Percentiles rank a stretch among this genome's conserved stretches.
These are phyloP conservation scores for Tenrec ecaudatus DNA, from an alignment of 2,113 vertebrate genomes.

Conservation along the genomic window DNA sequence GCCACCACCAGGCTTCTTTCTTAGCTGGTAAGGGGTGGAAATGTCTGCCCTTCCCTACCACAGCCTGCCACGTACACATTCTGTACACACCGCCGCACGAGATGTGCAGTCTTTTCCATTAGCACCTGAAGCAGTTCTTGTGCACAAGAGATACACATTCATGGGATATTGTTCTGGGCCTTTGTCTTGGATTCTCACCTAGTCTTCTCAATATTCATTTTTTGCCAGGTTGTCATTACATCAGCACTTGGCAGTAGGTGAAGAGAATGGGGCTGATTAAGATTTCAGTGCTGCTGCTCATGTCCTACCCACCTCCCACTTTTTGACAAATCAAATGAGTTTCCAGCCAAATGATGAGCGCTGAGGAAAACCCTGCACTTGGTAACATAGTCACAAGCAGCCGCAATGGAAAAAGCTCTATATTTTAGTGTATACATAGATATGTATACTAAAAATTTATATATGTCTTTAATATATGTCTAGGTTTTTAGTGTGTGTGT, in stretches of 20 bases:
- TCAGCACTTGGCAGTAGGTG: not conserved
- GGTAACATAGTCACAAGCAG: not conserved
- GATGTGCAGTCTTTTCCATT: not conserved
- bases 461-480: no score
- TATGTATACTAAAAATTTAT: no score
- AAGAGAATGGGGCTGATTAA: not conserved
- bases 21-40: not conserved
- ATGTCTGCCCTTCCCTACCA: not conserved
- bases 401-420: not conserved
- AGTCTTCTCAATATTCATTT: not conserved
- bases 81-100: no score
- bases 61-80: not conserved
- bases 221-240: not conserved
- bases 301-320: not conserved
- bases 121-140: not conserved
- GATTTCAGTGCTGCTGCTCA: not conserved
- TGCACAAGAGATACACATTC: not conserved
- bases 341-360: not conserved
- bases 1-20: not conserved
- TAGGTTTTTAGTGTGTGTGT: no score
- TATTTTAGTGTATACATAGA: no score
- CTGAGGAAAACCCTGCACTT: constrained; percentile 2
- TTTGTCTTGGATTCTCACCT: constrained; percentile 26
- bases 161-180: not conserved
- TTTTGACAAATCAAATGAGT: not conserved